Evolutionary conservation across 1,140 invertebrate species (phyloP).

Genomic region (Asbolus verrucosus): DNA sequence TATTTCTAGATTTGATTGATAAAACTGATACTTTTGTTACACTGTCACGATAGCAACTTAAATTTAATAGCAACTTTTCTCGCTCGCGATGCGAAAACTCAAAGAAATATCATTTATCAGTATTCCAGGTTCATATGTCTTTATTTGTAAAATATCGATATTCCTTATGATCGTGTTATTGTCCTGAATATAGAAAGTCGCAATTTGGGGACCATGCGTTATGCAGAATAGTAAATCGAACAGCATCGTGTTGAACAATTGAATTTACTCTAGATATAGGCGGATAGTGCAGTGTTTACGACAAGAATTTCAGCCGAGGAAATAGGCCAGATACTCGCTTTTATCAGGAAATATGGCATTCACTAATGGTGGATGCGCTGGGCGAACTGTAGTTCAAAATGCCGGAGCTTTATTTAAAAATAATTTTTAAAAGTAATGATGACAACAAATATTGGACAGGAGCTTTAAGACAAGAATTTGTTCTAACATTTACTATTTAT

Average conservation of each 20-base stretch:
- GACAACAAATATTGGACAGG: too few relatives aligned
- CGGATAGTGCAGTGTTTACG: conserved; percentile 10
- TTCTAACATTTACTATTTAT: too few relatives aligned
- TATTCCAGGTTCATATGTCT: conserved; percentile 31
- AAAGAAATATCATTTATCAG: conserved; percentile 21
- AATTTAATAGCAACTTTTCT: conserved; percentile 18
- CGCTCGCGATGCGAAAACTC: background rate
- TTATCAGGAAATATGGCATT: background rate
- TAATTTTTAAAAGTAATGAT: too few relatives aligned
- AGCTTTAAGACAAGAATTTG: too few relatives aligned
- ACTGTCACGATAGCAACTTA: conserved; percentile 19
- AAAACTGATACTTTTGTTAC: background rate
- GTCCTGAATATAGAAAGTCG: conserved; percentile 7
- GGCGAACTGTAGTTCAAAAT: background rate
- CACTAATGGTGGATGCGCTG: background rate
- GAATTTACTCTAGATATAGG: conserved; percentile 27
- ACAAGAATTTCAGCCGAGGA: too few relatives aligned
- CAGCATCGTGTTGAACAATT: conserved; percentile 17
- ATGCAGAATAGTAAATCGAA: conserved; percentile 33
- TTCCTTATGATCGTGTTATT: conserved; percentile 11
- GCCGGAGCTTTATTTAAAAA: too few relatives aligned
- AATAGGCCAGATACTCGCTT: too few relatives aligned
- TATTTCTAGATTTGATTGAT: conserved; percentile 1
- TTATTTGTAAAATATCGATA: conserved; percentile 41
- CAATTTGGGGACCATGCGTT: conserved; percentile 7